Base-by-base conservation (phyloP, 2,888 invertebrate genomes). In the Augochlorella aurata region DNA sequence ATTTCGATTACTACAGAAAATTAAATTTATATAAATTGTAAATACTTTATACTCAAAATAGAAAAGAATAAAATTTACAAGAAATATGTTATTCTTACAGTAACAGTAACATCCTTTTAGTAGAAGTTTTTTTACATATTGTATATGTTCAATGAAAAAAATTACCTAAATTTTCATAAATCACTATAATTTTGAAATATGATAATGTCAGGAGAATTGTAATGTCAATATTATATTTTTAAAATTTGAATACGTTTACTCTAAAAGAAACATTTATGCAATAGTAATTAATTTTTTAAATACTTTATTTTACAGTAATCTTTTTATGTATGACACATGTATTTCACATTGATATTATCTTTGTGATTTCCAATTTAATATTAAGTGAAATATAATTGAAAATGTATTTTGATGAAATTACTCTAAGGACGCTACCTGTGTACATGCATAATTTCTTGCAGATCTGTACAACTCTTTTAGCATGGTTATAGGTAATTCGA, bases 331-430 rank as follows among this genome's bases (percentile, higher is more conserved):
- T 78, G 47, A 72, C 78, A 71, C 67, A 79, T 63, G 52, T 68
- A 79, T 65, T 50, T 65, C 29, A 71, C 49, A 77, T 78, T 68
- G 66, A 50, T 52, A 66, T 69, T 58, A 68, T 66, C 38, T 63
- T 61, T 52, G 58, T 54, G 16, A 58, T 50, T 29, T 38, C 12
- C 38, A 74, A 65, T 79, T 63, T 67, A 79, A 68, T 49, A 47
- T 49, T 21, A 76, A 76, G 47, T 45, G 18, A 67, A 79, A 52
- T 79, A 77, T 66, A 54, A 44, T 65, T 52, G 29, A 52, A 49
- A 78, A 78, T 77, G 61, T 58, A 58, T 49, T 67, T 79, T 16
- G 38, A 50, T 61, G 29, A 66, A 18, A 80, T 68, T 75, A 29
- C 29, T 70, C 63, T 65, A 70, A 58, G 58, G n/a, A 44, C 58